Conservation (phyloP, 1,140 invertebrate genomes). For the Phymastichus coffea region DNA sequence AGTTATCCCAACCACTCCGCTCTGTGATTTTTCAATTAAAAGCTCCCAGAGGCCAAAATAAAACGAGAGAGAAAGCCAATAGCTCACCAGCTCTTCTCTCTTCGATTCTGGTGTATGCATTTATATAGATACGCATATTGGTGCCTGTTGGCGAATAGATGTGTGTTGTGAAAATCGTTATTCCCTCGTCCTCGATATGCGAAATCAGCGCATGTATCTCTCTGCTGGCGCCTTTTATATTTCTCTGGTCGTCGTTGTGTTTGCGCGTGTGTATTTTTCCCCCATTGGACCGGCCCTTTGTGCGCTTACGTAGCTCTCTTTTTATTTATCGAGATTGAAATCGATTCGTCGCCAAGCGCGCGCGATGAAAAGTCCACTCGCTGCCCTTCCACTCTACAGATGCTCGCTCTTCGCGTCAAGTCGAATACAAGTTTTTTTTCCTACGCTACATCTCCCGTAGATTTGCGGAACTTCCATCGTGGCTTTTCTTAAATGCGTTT, state of each 20-base stretch:
- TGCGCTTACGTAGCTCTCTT: neutral
- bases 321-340: neutral
- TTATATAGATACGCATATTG: no score
- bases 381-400: no score
- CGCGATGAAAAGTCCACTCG: no score
- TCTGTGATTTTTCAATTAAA: constrained; percentile 27
- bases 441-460: no score
- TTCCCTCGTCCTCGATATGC: neutral
- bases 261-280: neutral
- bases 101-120: no score
- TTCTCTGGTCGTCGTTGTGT: neutral
- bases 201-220: constrained; percentile 2
- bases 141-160: neutral
- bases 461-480: no score
- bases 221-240: neutral
- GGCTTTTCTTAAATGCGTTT: no score
- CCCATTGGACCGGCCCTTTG: neutral
- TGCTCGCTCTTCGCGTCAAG: no score
- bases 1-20: constrained; percentile 3
- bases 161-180: constrained; percentile 2
- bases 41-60: neutral
- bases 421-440: no score
- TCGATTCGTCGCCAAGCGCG: neutral
- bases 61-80: neutral
- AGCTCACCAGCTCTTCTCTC: no score